A percentile compares a stretch with the other conserved stretches of the same genome.
Evolutionary conservation across 2,113 vertebrate species (phyloP).

Genomic region (Trogon melanurus): DNA sequence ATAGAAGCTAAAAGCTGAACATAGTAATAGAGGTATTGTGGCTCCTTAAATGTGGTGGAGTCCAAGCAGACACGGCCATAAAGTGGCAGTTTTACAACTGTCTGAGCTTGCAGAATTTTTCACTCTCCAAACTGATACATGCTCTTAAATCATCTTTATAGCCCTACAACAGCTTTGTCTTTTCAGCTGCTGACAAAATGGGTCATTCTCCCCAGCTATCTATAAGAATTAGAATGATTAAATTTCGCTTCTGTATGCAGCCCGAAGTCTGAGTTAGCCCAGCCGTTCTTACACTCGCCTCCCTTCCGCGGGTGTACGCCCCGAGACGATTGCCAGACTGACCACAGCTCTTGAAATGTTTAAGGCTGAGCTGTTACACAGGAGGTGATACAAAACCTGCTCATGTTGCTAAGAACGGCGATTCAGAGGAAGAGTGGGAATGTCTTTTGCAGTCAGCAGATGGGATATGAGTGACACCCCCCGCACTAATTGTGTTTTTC

Average conservation of each 20-base stretch:
- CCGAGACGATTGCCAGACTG: not conserved
- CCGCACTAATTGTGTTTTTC: not conserved
- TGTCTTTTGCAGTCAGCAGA: slow-evolving; percentile 32
- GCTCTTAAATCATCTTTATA: slow-evolving; percentile 51
- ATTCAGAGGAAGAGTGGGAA: slow-evolving; percentile 41
- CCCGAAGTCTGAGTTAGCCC: not conserved
- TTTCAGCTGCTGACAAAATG: slow-evolving; percentile 35
- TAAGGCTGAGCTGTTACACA: slow-evolving; percentile 19
- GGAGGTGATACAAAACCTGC: slow-evolving; percentile 4
- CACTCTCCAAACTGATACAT: slow-evolving; percentile 12
- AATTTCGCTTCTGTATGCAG: not conserved
- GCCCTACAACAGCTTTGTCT: slow-evolving; percentile 36
- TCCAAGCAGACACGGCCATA: slow-evolving; percentile 25
- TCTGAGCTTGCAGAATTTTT: slow-evolving; percentile 57
- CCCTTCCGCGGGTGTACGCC: not conserved
- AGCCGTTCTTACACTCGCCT: not conserved
- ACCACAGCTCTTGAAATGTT: not conserved
- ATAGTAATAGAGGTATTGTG: not conserved
- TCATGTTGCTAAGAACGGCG: not conserved
- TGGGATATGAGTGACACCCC: slow-evolving; percentile 40
- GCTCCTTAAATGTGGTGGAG: slow-evolving; percentile 19
- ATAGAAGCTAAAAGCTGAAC: not conserved
- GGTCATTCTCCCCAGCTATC: slow-evolving; percentile 14
- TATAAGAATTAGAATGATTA: slow-evolving; percentile 3
- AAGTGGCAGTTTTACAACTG: slow-evolving; percentile 58